These are phyloP conservation scores for Lordiphosa clarofinis DNA, from an alignment of 1,140 invertebrate species.

Conservation along the genomic window DNA sequence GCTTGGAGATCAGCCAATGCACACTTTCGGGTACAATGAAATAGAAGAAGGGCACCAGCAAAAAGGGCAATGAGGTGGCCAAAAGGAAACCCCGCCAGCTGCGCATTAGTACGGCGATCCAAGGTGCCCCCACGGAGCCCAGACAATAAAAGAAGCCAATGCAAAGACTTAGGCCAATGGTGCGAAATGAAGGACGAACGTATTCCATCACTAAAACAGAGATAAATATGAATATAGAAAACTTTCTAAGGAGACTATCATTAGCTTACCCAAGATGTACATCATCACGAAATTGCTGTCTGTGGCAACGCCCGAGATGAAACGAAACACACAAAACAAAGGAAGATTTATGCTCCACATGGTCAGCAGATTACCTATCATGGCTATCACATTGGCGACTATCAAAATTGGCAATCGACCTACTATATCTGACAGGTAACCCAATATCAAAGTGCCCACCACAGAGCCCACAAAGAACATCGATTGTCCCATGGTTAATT, in stretches of 20 bases:
- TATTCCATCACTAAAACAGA: conserved; percentile 82
- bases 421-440: conserved; percentile 82
- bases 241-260: neutral
- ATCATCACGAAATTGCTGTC: conserved; percentile 84
- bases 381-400: conserved; percentile 80
- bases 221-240: neutral
- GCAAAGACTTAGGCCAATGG: conserved; percentile 82
- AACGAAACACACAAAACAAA: conserved; percentile 80
- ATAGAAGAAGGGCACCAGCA: conserved; percentile 80
- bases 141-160: conserved; percentile 83
- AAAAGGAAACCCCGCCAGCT: conserved; percentile 82
- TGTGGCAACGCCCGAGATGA: conserved; percentile 82
- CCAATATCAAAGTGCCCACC: conserved; percentile 81
- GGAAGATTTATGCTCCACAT: conserved; percentile 79
- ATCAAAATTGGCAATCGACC: conserved; percentile 83
- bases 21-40: conserved; percentile 83
- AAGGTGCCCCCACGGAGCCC: conserved; percentile 81
- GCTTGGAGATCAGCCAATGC: conserved; percentile 83
- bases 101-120: conserved; percentile 81
- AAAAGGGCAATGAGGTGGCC: conserved; percentile 80
- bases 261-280: conserved; percentile 82
- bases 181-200: conserved; percentile 81
- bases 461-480: conserved; percentile 83
- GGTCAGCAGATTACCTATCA: conserved; percentile 82
- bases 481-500: conserved; percentile 82